These are phyloP conservation scores for Loripinus fragilis DNA, from an alignment of 2,888 invertebrate genomes.

Conservation along the genomic window DNA sequence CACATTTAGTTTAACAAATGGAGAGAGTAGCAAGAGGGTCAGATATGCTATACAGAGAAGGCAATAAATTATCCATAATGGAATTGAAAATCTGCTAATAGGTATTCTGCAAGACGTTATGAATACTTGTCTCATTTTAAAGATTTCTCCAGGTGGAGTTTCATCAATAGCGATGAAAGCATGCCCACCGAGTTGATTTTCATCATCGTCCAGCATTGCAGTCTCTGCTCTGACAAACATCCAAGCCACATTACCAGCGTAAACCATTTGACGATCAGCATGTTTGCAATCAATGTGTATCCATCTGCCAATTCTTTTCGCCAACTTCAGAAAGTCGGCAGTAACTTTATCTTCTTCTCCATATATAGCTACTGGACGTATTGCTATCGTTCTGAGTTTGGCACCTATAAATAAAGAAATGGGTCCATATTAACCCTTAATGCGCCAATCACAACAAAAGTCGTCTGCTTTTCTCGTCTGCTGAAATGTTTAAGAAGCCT, in stretches of 20 bases:
- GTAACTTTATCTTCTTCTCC: slow-evolving; percentile 24
- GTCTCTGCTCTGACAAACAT: slow-evolving; percentile 23
- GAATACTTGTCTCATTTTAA: background rate
- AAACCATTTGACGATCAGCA: background rate
- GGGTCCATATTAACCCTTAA: no score
- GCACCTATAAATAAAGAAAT: slow-evolving; percentile 22
- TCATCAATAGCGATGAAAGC: slow-evolving; percentile 20
- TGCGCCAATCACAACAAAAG: no score
- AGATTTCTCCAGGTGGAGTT: slow-evolving; percentile 6
- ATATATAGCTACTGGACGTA: slow-evolving; percentile 30
- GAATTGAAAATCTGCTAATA: background rate
- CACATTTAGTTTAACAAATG: background rate
- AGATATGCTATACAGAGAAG: background rate
- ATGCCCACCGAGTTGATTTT: background rate
- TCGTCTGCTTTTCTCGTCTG: no score
- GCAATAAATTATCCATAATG: background rate
- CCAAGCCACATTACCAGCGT: slow-evolving; percentile 32
- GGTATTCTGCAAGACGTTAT: background rate
- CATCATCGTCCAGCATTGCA: background rate
- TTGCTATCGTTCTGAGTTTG: slow-evolving; percentile 10
- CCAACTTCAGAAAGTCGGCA: background rate
- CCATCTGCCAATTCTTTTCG: background rate
- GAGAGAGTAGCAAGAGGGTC: background rate
- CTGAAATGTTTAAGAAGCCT: no score
- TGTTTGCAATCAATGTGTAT: background rate